Evolutionary conservation across 2,797 vertebrate genomes (phyloP).

Genomic region (Oophaga sylvatica): DNA sequence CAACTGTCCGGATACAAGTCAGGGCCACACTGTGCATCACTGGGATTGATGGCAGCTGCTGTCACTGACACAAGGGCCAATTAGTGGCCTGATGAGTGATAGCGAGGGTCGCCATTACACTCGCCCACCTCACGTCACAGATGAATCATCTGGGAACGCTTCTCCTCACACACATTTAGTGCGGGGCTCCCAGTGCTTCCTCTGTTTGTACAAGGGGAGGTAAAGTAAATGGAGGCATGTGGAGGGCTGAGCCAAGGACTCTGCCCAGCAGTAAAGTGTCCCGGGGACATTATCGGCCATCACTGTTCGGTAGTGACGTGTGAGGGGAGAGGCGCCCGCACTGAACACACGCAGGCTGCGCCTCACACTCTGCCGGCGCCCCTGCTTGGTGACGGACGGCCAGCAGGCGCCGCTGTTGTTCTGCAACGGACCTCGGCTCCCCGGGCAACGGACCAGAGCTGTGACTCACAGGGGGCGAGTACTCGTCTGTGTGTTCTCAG

Average conservation of each 20-base stretch:
- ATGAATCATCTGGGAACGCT: not conserved
- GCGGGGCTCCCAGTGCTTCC: not conserved
- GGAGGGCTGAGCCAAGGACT: not conserved
- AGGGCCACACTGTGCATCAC: too few relatives aligned
- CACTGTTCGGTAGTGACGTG: not conserved
- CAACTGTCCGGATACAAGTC: too few relatives aligned
- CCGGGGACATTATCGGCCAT: not conserved
- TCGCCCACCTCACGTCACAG: slow-evolving; percentile 10
- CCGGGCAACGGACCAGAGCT: not conserved
- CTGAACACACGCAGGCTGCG: not conserved
- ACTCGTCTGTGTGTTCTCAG: slow-evolving; percentile 12
- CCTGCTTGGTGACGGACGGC: not conserved
- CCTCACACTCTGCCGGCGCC: not conserved
- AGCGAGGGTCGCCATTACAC: not conserved
- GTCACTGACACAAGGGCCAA: too few relatives aligned
- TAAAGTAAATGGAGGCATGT: slow-evolving; percentile 21
- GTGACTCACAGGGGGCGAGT: slow-evolving; percentile 23
- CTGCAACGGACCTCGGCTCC: not conserved
- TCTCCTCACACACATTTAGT: not conserved
- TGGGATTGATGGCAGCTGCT: too few relatives aligned
- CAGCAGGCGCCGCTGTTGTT: slow-evolving; percentile 42
- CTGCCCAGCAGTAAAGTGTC: not conserved
- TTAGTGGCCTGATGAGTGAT: too few relatives aligned
- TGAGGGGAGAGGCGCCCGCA: not conserved
- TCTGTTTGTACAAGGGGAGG: slow-evolving; percentile 43